These are phyloP conservation scores for Siniperca undulata DNA, from an alignment of 2,797 vertebrate genomes.

Conservation along the genomic window DNA sequence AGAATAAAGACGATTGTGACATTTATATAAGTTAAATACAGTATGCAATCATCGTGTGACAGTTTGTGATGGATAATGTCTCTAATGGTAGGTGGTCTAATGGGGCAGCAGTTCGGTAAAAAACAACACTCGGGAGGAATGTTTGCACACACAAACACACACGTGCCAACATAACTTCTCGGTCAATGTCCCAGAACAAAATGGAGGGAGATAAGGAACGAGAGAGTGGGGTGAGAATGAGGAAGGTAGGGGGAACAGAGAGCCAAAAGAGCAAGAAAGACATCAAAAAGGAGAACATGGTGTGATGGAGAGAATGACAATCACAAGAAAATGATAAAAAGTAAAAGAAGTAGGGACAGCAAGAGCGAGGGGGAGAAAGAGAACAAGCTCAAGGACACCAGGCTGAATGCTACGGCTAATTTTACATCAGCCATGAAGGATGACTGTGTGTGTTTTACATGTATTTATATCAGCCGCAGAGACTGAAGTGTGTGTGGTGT, in stretches of 20 bases:
- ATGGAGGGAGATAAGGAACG: constrained; percentile 55
- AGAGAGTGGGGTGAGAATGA: neutral
- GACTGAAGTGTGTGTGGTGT: constrained; percentile 27
- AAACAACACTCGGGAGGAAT: constrained; percentile 43
- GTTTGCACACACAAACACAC: constrained; percentile 4
- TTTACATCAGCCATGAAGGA: constrained; percentile 67
- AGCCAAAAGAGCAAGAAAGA: neutral
- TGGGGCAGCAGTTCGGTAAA: neutral
- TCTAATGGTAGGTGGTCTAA: constrained; percentile 3
- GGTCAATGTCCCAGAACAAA: constrained; percentile 60
- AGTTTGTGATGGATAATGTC: neutral
- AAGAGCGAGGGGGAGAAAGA: constrained; percentile 13
- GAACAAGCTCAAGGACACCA: constrained; percentile 65
- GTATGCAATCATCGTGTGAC: neutral
- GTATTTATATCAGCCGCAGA: constrained; percentile 60
- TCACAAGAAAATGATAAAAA: neutral
- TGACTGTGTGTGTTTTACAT: constrained; percentile 39
- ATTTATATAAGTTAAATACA: neutral
- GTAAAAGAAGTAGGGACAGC: neutral
- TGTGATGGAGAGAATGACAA: constrained; percentile 9
- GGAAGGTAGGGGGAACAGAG: neutral
- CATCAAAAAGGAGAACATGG: neutral
- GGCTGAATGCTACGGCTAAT: constrained; percentile 59
- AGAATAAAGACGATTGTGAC: neutral
- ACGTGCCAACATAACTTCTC: constrained; percentile 36